Base-by-base conservation (phyloP, 2,888 invertebrate species). In the Tuberolachnus salignus region DNA sequence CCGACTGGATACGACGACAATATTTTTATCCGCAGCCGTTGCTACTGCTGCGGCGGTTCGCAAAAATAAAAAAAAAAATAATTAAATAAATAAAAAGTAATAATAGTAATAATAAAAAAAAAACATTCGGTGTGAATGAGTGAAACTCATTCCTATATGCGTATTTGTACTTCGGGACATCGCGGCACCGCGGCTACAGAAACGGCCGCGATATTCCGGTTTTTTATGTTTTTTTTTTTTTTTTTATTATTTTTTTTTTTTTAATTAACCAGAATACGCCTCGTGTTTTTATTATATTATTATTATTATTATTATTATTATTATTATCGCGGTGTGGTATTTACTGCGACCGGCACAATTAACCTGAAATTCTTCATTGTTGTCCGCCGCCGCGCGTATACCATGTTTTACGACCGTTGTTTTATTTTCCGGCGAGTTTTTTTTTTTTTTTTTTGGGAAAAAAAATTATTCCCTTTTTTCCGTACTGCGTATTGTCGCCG, bases 201-300 rank as follows among this genome's bases (percentile, higher is more conserved):
- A 72, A 61, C 72, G 16, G 72, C 13, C 34, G 19, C 21, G 13
- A 74, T 42, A 61, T 64, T 74, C 73, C 51, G 73, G 73, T 74
- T 74, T 44, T 64, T 73, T 49, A 44, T 42, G 70, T 70, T 21
- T 44, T 70, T 49, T 59, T 49, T 46, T 57, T 59, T 63, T 9
- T 69, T 69, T 16, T 21, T 10, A 14, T 66, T 42, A 23, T 46
- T 57, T 23, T 57, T 21, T 11, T 23, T 49, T 59, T 67, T 69
- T 78, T 78, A 78, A 78, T 78, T 78, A 78, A 78, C 78, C 59
- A 69, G 67, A 78, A 59, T 75, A 66, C 74, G 64, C 53, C 26
- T 66, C 57, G 46, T 57, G 53, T 34, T 34, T 42, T 67, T 57
- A 57, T 75, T 67, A 57, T 66, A 55, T 46, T 49, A 63, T 44